Evolutionary conservation across 2,113 vertebrate species (phyloP), one percentile per base, ranked within the genome.

Genomic region (Rhipidura dahli): DNA sequence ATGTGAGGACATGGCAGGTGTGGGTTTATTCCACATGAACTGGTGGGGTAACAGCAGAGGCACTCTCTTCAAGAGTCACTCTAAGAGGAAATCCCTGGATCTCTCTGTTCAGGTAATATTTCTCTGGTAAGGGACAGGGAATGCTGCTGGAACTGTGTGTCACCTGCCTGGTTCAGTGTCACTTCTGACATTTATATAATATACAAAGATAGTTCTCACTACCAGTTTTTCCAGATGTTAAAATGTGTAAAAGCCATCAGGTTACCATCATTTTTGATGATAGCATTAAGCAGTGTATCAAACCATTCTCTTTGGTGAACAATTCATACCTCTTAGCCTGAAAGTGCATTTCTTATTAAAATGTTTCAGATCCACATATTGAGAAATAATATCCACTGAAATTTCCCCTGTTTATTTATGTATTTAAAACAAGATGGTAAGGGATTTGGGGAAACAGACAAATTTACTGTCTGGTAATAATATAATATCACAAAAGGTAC

Each of bases 291-390:
- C 69, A 96, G 64, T 71, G 40, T 94, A 94, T 94, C 96, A 96
- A 95, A 77, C 56, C 44, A 83, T 96, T 97, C 68, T 83, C 84
- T 82, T 81, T 0, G 2, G 63, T 93, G 57, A 76, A 94, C 88
- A 94, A 95, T 93, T 97, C 63, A 81, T 96, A 83, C 53, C 33
- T 96, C 50, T 96, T 96, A 94, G 88, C 90, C 92, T 88, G 64
- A 64, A 96, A 92, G 70, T 87, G 47, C 77, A 39, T 88, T 95
- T 97, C 87, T 97, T 96, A 96, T 95, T 97, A 97, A 97, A 97
- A 93, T 84, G 27, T 95, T 35, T 96, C 59, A 78, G 45, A 93
- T 96, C 16, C 65, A 45, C 60, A 57, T 92, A 90, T 90, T 92
- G 91, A 82, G 65, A 95, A 96, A 96, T 95, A 91, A 84, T 76